phyloP scores from a whole-genome alignment of 1,140 invertebrate genomes.

The Olivierus martensii region DNA sequence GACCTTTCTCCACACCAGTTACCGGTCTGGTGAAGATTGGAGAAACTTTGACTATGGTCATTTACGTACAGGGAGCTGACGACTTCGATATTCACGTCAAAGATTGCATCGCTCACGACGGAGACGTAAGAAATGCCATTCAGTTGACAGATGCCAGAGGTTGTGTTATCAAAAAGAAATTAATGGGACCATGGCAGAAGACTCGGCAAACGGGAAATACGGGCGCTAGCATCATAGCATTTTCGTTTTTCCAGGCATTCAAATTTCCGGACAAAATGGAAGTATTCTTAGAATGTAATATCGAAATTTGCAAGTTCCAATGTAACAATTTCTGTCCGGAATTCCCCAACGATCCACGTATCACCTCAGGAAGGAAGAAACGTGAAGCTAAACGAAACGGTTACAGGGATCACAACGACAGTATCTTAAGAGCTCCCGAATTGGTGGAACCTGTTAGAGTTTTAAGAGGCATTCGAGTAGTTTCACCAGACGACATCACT shows the following conservation, averaged over 20 bases:
- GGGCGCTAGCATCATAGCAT: conserved; percentile 58
- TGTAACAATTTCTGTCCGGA: conserved; percentile 40
- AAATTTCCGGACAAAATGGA: conserved; percentile 81
- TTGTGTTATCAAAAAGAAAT: conserved; percentile 63
- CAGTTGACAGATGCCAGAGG: conserved; percentile 52
- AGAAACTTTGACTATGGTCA: conserved; percentile 62
- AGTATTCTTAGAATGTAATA: conserved; percentile 64
- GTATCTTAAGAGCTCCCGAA: not conserved
- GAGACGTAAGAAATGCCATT: conserved; percentile 46
- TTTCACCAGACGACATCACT: conserved; percentile 26
- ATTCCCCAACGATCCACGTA: not conserved
- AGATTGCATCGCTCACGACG: conserved; percentile 57
- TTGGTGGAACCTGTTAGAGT: conserved; percentile 17
- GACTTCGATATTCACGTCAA: conserved; percentile 56
- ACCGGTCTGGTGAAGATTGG: conserved; percentile 66
- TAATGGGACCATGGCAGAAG: conserved; percentile 69
- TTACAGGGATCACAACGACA: not conserved
- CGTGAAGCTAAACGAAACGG: not conserved
- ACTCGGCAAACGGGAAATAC: conserved; percentile 54
- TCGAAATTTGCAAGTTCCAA: conserved; percentile 65
- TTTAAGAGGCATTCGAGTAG: conserved; percentile 23
- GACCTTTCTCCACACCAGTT: conserved; percentile 29
- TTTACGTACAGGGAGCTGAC: conserved; percentile 60
- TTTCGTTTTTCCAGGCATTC: conserved; percentile 66
- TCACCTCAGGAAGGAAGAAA: not conserved